Conservation (phyloP, 2,797 vertebrate genomes). For the Acipenser transmontanus region DNA sequence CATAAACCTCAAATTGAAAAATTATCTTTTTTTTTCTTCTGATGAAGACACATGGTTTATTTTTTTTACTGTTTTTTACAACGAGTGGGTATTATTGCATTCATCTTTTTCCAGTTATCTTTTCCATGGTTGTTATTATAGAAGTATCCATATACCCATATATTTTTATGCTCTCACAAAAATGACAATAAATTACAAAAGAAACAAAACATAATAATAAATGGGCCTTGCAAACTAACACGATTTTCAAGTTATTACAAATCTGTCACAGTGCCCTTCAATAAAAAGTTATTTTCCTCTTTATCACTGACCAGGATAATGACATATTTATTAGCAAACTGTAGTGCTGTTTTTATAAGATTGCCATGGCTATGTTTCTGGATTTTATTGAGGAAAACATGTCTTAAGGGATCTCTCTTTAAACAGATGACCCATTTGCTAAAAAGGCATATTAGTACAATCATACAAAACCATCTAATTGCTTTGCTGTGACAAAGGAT, state of each 20-base stretch:
- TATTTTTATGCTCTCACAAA: no score
- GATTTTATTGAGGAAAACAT: conserved; percentile 18
- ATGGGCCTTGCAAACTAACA: no score
- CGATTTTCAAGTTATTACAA: neutral
- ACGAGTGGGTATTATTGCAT: no score
- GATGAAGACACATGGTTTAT: no score
- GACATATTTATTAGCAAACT: conserved; percentile 1
- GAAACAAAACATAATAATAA: no score
- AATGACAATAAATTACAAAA: no score
- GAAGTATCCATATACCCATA: no score
- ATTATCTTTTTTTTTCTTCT: no score
- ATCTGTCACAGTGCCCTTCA: neutral
- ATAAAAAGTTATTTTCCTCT: neutral
- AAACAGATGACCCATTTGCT: conserved; percentile 36
- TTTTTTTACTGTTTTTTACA: no score
- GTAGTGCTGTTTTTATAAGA: neutral
- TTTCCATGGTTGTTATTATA: no score
- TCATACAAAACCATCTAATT: conserved; percentile 34
- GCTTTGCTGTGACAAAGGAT: conserved; percentile 24
- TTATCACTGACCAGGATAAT: conserved; percentile 3
- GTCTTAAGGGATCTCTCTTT: conserved; percentile 18
- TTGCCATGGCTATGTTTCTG: neutral
- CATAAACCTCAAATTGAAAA: no score
- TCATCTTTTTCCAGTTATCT: no score
- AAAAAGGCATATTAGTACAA: conserved; percentile 35